Conservation (phyloP, 2,113 vertebrate genomes). For the Phrynosoma platyrhinos region DNA sequence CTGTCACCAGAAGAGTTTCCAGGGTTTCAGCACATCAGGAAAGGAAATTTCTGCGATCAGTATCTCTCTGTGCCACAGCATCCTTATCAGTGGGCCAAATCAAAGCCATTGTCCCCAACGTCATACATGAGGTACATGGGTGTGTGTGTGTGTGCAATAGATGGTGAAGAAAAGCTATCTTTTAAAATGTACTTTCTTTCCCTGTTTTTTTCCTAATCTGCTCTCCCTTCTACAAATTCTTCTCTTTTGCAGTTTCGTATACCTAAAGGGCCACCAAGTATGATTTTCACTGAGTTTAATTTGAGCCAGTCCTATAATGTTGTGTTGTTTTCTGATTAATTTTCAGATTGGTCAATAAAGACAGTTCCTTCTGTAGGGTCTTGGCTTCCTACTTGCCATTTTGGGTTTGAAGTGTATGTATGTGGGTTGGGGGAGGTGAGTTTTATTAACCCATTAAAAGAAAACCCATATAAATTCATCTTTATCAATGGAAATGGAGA, state of each 20-base stretch:
- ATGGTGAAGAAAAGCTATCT: neutral
- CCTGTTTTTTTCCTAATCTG: constrained; percentile 24
- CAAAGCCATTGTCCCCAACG: constrained; percentile 81
- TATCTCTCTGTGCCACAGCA: constrained; percentile 93
- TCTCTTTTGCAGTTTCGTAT: neutral
- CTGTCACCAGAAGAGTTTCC: constrained; percentile 87
- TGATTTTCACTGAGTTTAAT: no score
- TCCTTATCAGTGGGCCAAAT: constrained; percentile 92
- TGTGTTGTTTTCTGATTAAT: accelerated
- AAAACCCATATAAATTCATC: no score
- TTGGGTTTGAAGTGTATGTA: no score
- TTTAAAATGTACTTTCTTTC: neutral
- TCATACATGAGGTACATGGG: constrained; percentile 89
- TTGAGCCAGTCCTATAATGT: neutral
- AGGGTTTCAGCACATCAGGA: constrained; percentile 88
- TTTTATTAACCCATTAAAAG: no score
- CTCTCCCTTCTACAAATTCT: constrained; percentile 4
- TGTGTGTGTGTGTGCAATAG: neutral
- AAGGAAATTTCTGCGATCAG: constrained; percentile 90
- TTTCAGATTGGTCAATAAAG: constrained; percentile 20
- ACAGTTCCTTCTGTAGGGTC: accelerated
- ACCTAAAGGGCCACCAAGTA: neutral
- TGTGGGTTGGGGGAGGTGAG: no score
- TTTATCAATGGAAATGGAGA: no score
- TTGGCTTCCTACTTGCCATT: neutral